Evolutionary conservation across 53 echinoderm and acorn worm species (phyloP), one percentile per base, ranked within the genome.

Genomic region (Apostichopus leukothele): DNA sequence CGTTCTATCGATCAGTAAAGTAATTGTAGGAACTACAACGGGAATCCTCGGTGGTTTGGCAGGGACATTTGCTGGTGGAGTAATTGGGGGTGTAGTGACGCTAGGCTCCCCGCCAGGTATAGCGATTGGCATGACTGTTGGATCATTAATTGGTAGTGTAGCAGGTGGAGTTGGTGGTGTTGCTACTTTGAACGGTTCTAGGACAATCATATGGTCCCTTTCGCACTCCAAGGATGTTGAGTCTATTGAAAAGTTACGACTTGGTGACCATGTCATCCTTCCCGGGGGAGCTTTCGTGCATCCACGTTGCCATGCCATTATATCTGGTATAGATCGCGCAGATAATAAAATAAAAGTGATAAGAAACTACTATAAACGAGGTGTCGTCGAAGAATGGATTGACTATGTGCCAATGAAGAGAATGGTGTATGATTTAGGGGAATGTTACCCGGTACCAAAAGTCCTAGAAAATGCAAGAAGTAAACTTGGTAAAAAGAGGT

Each of bases 241-340:
- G 3, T 20, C 7, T 55, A 83, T 90, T 12, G 26, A n/a, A 6
- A 89, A 90, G 23, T 23, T 93, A 5, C 9, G 5, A 1, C 89
- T 75, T 6, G 93, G 88, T 3, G 93, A 93, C 53, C 93, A 93
- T 8, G 66, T 93, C 51, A 81, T 93, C 51, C 76, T 86, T 61
- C 75, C 75, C 51, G 90, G 90, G 0, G 87, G 88, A 67, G 50
- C 51, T 0, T 50, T 90, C 1, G 0, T 81, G 13, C 93, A 93
- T 86, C 93, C 93, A 0, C 60, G 93, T 19, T 90, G 90, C 79
- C 93, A 93, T 75, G 93, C 89, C 8, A 93, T 93, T 13, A 83
- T 90, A 6, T 75, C 90, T 6, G 66, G 74, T 5, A 26, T 75
- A 12, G 27, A 67, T 23, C 50, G 9, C 13, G 26, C 7, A 50